phyloP scores from a whole-genome alignment of 2,113 vertebrate genomes.

The Ovis canadensis region DNA sequence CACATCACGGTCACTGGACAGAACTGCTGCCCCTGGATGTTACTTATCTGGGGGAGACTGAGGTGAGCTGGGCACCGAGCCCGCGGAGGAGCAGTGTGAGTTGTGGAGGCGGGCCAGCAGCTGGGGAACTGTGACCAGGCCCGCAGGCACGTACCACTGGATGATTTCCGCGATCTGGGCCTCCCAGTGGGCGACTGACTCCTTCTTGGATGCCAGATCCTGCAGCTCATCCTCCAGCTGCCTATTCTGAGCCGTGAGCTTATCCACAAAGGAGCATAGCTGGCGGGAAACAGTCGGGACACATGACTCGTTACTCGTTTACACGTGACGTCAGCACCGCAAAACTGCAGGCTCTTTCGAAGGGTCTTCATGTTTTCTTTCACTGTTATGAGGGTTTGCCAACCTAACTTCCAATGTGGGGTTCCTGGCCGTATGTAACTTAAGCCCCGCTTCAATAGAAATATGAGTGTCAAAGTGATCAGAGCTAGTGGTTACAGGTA shows the following conservation, averaged over 20 bases:
- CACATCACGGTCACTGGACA: fast-evolving
- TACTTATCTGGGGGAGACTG: fast-evolving
- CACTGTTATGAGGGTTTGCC: fast-evolving
- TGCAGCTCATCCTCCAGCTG: slow-evolving; percentile 95
- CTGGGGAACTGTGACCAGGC: not conserved
- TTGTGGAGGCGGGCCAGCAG: fast-evolving
- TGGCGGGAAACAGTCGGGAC: slow-evolving; percentile 69
- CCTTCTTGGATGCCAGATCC: slow-evolving; percentile 92
- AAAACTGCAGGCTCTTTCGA: not conserved
- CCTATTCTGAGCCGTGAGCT: slow-evolving; percentile 91
- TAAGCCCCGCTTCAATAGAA: not conserved
- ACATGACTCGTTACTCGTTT: not conserved
- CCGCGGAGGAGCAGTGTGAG: fast-evolving
- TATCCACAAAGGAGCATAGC: slow-evolving; percentile 94
- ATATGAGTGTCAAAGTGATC: not conserved
- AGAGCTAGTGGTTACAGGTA: not conserved
- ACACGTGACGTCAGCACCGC: not conserved
- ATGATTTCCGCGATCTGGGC: slow-evolving; percentile 99
- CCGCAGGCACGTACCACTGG: slow-evolving; percentile 87
- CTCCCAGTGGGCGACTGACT: slow-evolving; percentile 97
- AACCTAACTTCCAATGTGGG: not conserved
- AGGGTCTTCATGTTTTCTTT: not conserved
- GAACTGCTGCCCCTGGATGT: not conserved
- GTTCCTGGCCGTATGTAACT: not conserved
- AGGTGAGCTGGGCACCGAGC: fast-evolving